A percentile compares a stretch with the other conserved stretches of the same genome.
Conservation (phyloP, 2,113 vertebrate genomes). For the Telmatochromis sp. region DNA sequence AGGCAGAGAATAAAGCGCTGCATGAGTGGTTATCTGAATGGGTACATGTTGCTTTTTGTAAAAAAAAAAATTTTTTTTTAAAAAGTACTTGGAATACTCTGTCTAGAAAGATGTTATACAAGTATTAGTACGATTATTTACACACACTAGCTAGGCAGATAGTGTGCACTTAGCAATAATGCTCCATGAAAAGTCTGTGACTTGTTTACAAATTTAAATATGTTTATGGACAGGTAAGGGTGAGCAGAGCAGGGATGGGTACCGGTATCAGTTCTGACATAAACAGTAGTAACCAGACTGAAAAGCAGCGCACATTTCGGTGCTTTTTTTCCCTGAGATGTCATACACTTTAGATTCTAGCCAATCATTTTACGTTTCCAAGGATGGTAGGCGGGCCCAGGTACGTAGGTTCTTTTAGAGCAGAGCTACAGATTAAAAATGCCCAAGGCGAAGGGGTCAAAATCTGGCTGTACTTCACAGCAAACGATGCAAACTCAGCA, state of each 20-base stretch:
- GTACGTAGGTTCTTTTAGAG: too few relatives aligned
- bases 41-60: background rate
- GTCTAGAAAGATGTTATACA: background rate
- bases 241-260: background rate
- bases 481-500: too few relatives aligned
- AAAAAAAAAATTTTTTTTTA: background rate
- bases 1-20: background rate
- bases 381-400: too few relatives aligned
- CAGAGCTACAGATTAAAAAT: too few relatives aligned
- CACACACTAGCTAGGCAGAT: background rate
- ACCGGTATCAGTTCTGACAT: fast-evolving
- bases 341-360: too few relatives aligned
- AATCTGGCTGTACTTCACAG: too few relatives aligned
- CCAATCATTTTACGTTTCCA: too few relatives aligned
- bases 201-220: background rate
- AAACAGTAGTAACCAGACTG: fast-evolving
- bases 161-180: background rate
- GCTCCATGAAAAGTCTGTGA: fast-evolving
- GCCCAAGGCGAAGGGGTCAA: too few relatives aligned
- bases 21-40: background rate
- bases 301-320: too few relatives aligned
- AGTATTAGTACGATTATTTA: background rate
- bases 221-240: background rate
- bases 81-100: background rate
- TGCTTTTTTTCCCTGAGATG: too few relatives aligned